These are phyloP conservation scores for Trachurus trachurus DNA, from an alignment of 2,797 vertebrate species.

Conservation along the genomic window DNA sequence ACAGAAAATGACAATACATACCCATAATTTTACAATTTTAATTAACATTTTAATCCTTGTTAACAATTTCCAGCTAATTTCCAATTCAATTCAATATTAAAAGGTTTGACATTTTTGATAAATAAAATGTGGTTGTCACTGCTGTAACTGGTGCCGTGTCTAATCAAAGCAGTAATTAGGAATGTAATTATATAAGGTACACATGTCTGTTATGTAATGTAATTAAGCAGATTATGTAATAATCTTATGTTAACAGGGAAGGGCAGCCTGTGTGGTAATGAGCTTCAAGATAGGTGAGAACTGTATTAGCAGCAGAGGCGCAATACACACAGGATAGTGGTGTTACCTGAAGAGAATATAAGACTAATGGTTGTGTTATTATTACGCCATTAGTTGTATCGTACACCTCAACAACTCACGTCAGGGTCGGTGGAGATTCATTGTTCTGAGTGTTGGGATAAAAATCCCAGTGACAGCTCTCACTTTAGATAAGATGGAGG, in stretches of 20 bases:
- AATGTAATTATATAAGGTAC: slow-evolving; percentile 6
- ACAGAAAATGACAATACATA: slow-evolving; percentile 38
- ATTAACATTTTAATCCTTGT: slow-evolving; percentile 7
- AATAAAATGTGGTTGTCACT: neutral
- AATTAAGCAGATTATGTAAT: slow-evolving; percentile 1
- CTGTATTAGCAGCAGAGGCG: neutral
- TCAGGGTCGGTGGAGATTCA: slow-evolving; percentile 10
- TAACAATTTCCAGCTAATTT: neutral
- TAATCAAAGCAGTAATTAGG: slow-evolving; percentile 1
- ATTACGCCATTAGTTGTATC: slow-evolving; percentile 16
- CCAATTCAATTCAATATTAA: neutral
- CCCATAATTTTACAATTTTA: slow-evolving; percentile 1
- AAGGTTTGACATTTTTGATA: neutral
- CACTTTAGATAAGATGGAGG: slow-evolving; percentile 48
- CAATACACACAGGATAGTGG: neutral
- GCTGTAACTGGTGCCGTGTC: neutral
- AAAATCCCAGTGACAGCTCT: slow-evolving; percentile 58
- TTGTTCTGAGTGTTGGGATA: slow-evolving; percentile 23
- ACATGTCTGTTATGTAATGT: neutral
- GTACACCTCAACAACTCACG: slow-evolving; percentile 4
- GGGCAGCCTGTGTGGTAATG: neutral
- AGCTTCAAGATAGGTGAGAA: neutral
- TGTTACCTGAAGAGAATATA: neutral
- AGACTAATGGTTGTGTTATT: slow-evolving; percentile 3
- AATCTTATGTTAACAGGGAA: neutral